These are phyloP conservation scores for Pipistrellus kuhlii DNA, from an alignment of 2,797 vertebrate species.

Conservation along the genomic window DNA sequence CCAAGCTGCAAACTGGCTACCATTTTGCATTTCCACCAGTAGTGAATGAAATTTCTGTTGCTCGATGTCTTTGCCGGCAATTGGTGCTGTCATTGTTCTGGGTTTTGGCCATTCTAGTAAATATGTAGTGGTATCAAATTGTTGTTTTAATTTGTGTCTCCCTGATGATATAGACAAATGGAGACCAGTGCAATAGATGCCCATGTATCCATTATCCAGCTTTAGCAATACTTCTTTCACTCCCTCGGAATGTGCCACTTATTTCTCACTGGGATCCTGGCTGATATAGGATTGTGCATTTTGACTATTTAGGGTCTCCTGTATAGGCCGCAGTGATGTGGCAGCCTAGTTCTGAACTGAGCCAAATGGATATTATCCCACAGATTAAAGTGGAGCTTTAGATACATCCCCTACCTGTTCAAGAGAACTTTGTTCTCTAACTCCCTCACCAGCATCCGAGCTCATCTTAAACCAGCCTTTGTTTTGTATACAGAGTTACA, in stretches of 20 bases:
- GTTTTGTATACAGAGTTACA: not conserved
- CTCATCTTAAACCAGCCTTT: slow-evolving; percentile 26
- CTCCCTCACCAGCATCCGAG: not conserved
- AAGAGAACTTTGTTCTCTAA: not conserved
- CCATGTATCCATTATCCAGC: not conserved
- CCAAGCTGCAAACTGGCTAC: not conserved
- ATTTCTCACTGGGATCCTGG: slow-evolving; percentile 23
- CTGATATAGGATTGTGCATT: not conserved
- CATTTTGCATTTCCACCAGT: not conserved
- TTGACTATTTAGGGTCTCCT: slow-evolving; percentile 10
- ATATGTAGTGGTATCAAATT: not conserved
- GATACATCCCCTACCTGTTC: not conserved
- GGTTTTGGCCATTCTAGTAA: not conserved
- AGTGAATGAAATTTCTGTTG: not conserved
- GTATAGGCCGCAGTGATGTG: not conserved
- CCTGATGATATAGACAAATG: not conserved
- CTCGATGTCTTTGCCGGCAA: not conserved
- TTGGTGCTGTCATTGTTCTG: not conserved
- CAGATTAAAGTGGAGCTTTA: not conserved
- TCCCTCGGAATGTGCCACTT: not conserved
- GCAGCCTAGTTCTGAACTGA: slow-evolving; percentile 36
- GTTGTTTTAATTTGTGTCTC: not conserved
- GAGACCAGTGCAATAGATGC: not conserved
- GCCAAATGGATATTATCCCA: not conserved
- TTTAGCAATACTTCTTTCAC: not conserved